A percentile compares a stretch with the other conserved stretches of the same genome.
These are phyloP conservation scores for Acipenser transmontanus DNA, from an alignment of 2,797 vertebrate species.

Conservation along the genomic window DNA sequence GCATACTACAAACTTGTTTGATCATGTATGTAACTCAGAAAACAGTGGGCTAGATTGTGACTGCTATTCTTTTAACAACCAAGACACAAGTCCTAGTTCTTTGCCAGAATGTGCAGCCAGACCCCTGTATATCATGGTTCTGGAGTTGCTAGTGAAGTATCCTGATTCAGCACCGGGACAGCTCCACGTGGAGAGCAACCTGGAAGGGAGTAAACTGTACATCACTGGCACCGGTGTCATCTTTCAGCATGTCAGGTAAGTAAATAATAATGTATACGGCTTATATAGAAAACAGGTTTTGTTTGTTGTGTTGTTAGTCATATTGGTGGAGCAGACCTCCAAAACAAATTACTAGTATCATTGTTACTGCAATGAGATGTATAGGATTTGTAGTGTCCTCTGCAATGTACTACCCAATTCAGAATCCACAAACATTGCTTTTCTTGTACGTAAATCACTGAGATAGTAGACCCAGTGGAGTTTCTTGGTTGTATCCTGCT, in stretches of 20 bases:
- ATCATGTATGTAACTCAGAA: no score
- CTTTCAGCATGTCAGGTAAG: conserved; percentile 53
- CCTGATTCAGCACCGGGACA: conserved; percentile 53
- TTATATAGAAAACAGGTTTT: neutral
- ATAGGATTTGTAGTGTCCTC: no score
- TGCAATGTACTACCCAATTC: no score
- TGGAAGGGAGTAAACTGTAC: conserved; percentile 43
- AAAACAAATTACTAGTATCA: no score
- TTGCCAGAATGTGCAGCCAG: conserved; percentile 17
- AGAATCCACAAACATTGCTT: neutral
- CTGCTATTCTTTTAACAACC: neutral
- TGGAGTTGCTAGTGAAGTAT: conserved; percentile 52
- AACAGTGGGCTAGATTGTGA: no score
- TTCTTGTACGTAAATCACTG: neutral
- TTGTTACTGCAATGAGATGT: no score
- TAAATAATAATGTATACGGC: conserved; percentile 1
- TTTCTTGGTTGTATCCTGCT: neutral
- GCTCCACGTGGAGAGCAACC: conserved; percentile 45
- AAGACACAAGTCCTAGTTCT: neutral
- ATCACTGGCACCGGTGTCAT: conserved; percentile 46
- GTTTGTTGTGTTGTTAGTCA: neutral
- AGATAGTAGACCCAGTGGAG: neutral
- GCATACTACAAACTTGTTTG: no score
- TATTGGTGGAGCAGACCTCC: no score
- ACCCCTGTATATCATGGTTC: conserved; percentile 43